These are phyloP conservation scores for Ischnura elegans DNA, from an alignment of 2,888 invertebrate species.

Conservation along the genomic window DNA sequence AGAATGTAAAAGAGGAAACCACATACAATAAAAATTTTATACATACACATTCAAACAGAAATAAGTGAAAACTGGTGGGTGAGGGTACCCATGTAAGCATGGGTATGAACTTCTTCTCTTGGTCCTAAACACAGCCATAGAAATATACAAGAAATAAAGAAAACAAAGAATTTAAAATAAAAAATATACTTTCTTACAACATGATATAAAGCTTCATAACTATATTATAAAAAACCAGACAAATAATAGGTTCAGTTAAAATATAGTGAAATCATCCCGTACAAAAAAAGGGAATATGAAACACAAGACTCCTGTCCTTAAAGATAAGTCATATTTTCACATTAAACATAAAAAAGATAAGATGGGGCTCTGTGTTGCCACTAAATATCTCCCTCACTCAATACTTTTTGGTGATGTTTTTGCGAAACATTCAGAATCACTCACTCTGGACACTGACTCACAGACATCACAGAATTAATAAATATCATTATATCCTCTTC, in stretches of 20 bases:
- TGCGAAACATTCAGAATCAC: not conserved
- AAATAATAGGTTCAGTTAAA: not conserved
- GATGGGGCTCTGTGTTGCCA: not conserved
- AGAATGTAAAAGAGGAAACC: too few species aligned
- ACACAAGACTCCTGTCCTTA: not conserved
- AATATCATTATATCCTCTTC: constrained; percentile 22
- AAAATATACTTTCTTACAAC: not conserved
- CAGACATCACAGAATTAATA: constrained; percentile 25
- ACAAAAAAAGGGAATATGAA: not conserved
- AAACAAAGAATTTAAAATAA: not conserved
- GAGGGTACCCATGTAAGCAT: not conserved
- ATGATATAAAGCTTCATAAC: not conserved
- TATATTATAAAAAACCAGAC: not conserved
- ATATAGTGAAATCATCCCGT: not conserved
- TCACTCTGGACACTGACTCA: not conserved
- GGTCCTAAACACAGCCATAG: constrained; percentile 55
- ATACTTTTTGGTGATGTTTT: constrained; percentile 30
- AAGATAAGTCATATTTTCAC: not conserved
- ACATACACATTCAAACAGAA: constrained; percentile 9
- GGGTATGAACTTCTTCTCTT: not conserved
- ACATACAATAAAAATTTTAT: not conserved
- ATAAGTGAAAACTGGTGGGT: not conserved
- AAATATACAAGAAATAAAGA: not conserved
- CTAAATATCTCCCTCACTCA: not conserved
- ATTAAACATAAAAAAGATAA: not conserved